A percentile compares a stretch with the other conserved stretches of the same genome.
Conservation (phyloP, 2,888 invertebrate genomes). For the Drosophila vallismaia region DNA sequence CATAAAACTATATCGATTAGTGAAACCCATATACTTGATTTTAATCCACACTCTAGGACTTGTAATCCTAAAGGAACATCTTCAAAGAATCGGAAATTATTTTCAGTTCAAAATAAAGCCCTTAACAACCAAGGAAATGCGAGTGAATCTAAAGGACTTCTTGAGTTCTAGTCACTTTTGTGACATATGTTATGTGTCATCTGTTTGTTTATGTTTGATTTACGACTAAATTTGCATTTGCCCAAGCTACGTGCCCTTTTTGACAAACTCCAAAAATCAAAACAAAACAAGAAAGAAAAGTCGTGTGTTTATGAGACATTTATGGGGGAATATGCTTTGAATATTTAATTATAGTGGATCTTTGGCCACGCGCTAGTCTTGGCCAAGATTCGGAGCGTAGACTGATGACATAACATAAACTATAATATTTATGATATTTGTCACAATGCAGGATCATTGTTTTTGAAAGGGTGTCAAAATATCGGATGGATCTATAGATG, state of each 20-base stretch:
- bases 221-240: constrained; percentile 57
- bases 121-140: too few species aligned
- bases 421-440: not conserved
- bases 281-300: constrained; percentile 27
- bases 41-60: too few species aligned
- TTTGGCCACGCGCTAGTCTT: constrained; percentile 50
- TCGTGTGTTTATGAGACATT: constrained; percentile 64
- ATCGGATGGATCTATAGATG: not conserved
- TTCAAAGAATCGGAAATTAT: too few species aligned
- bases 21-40: too few species aligned
- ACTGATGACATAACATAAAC: not conserved
- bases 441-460: constrained; percentile 30
- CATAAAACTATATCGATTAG: not conserved
- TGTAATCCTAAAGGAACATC: too few species aligned
- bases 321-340: constrained; percentile 71
- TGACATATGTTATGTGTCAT: constrained; percentile 18
- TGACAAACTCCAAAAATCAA: constrained; percentile 29
- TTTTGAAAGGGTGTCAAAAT: constrained; percentile 1
- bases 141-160: too few species aligned
- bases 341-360: constrained; percentile 52
- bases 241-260: constrained; percentile 60
- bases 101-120: too few species aligned
- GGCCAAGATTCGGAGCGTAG: constrained; percentile 6
- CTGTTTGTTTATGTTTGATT: constrained; percentile 60
- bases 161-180: not conserved